Base-by-base conservation (phyloP, 2,797 vertebrate genomes). In the Chloroceryle amazona region DNA sequence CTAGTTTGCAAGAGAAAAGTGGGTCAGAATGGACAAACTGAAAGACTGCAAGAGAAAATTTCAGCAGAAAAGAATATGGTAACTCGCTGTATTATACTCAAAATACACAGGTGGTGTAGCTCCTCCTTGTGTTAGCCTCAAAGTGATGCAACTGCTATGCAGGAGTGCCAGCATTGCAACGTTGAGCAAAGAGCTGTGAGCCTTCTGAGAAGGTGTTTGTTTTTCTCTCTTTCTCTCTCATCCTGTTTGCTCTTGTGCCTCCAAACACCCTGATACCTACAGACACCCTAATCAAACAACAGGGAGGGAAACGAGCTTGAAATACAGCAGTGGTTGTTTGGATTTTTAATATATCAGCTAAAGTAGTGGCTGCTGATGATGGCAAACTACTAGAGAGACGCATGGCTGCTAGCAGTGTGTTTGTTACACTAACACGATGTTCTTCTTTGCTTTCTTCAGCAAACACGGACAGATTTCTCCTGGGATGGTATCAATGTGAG, bases 381-480 rank as follows among this genome's bases (percentile, higher is more conserved):
- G n/a, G 33, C 33, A 35, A 58, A 25, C 28, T 44, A 3, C 16
- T 82, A 55, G 28, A 75, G 33, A 67, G 51, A 41, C 60, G 55
- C 9, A 6, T 18, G 31, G 33, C 41, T 55, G 8, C 55, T 82
- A 33, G 65, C 42, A 22, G 1, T 16, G 47, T 28, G 25, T 47
- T 79, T 58, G 31, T 86, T 70, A 7, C 7, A 2, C 63, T 97
- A 71, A 96, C 11, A 2, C 22, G 35, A 49, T 90, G 37, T 96
- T 95, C 93, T 97, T 97, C 98, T 97, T 97, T 96, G 94, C 94
- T 96, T 96, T 98, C 66, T 98, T 98, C 98, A 99, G 99, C 99
- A 99, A 99, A 99, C 99, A 97, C 99, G 99, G 97, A 99, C 99
- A 83, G 97, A 99, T 98, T 98, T 99, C 97, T 99, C 99, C 98